Evolutionary conservation across 2,113 vertebrate species (phyloP), one percentile per base, ranked within the genome.

Genomic region (Orthochromis indermauri): DNA sequence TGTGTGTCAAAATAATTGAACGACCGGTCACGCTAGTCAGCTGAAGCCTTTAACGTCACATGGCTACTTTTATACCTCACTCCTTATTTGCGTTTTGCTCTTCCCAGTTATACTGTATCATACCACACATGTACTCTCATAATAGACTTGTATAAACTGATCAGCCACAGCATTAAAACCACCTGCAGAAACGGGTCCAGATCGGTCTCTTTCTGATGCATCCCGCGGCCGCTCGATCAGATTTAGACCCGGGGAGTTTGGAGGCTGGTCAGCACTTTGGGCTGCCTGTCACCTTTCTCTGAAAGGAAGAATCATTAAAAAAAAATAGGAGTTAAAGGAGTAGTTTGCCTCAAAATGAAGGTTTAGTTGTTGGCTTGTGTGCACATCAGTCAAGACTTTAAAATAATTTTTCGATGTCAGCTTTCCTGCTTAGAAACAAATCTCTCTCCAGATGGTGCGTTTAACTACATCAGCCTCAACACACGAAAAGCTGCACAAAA

Each of bases 61-160:
- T 68, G 61, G 87, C 86, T 92, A 84, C 88, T 76, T 89, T 89
- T 88, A 88, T 90, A 90, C 87, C 90, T 92, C 91, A 85, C 79
- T 87, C 51, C 78, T 87, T 76, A 76, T 93, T 92, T 93, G 82
- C 76, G 21, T 84, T 24, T 81, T 26, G 42, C 13, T 84, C 19
- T 78, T 84, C 40, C 81, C 42, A 47, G 13, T 80, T 76, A 33
- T 87, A 80, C 21, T 88, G 45, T 86, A 85, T 91, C 85, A 68
- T 88, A 85, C 47, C 8, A 68, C 83, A 90, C 79, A 19, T 90
- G 61, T 93, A 90, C 10, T 85, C 80, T 90, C 85, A 83, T 86
- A 79, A 57, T 90, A 54, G 89, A 85, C 21, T 79, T 81, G 53
- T 86, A 83, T 82, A 61, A 81, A 79, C 37, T n/a, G 26, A 51